These are phyloP conservation scores for Ptychochromis oligacanthus DNA, from an alignment of 2,113 vertebrate genomes.

Conservation along the genomic window DNA sequence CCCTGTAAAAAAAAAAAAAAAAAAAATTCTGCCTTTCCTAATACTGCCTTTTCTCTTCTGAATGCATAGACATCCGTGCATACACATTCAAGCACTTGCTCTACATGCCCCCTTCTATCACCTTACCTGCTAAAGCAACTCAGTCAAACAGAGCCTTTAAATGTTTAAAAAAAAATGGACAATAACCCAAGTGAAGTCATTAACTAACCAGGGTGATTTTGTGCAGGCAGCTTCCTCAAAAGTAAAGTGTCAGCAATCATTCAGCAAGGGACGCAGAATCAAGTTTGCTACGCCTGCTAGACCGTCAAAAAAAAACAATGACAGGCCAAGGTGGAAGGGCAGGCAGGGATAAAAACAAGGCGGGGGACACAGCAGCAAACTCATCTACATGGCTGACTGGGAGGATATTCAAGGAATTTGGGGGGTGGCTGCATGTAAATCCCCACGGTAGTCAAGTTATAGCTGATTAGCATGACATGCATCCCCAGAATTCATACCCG, in stretches of 20 bases:
- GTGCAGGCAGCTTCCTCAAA: conserved; percentile 40
- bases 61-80: conserved; percentile 28
- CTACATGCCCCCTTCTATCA: conserved; percentile 13
- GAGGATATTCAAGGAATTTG: conserved; percentile 54
- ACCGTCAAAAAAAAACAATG: neutral
- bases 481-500: conserved; percentile 67
- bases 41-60: neutral
- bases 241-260: conserved; percentile 34
- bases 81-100: neutral
- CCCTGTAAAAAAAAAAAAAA: conserved; percentile 53
- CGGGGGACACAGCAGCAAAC: conserved; percentile 4
- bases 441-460: conserved; percentile 26
- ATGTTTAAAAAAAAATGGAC: conserved; percentile 9
- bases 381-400: conserved; percentile 21
- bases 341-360: conserved; percentile 22
- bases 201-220: neutral
- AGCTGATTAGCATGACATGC: conserved; percentile 60
- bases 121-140: neutral
- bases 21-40: conserved; percentile 44
- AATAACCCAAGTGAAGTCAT: neutral
- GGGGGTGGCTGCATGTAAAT: conserved; percentile 41
- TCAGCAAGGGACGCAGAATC: conserved; percentile 37
- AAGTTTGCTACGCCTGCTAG: neutral
- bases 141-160: neutral
- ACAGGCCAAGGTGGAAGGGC: conserved; percentile 35